Base-by-base conservation (phyloP, 2,888 invertebrate species). In the Andrena bicolor region DNA sequence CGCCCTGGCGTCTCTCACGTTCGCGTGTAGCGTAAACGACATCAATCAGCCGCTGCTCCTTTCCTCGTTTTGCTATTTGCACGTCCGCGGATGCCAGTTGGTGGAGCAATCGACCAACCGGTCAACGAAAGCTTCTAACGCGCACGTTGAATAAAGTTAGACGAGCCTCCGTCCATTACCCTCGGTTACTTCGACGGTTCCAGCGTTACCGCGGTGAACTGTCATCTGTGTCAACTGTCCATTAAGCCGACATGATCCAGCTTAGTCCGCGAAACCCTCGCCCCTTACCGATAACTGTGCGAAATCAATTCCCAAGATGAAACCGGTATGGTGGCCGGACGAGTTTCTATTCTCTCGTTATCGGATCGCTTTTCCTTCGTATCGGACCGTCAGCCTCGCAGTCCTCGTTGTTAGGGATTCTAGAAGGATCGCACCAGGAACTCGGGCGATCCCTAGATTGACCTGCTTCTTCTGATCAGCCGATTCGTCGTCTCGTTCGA, bases 401-500 rank as follows among this genome's bases (percentile, higher is more conserved):
- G 30, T 56, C 56, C 65, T 65, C 41, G 49, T 16, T 51, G 6
- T 26, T 70, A 8, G 8, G 35, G 71, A 68, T 66, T 66, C 32
- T 0, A 32, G 69, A 48, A 41, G 69, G 58, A 76, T 80, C n/a
- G 41, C 16, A n/a, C 41, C 41, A 53, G 23, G 64, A 10, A 26
- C 58, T 53, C 30, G 35, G 76, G 23, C 16, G 49, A 56, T 66
- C 70, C 51, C 5, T n/a, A 48, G 58, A 71, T 75, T 82, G 65
- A 73, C 73, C 76, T 56, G 60, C 56, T 70, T 76, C 65, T 83
- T 56, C 65, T 82, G 64, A 77, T 76, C 76, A 71, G 23, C 23
- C 70, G 61, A 79, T 61, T 81, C 66, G 63, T 80, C 75, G 66
- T 84, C 70, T 76, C 69, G 74, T 70, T 82, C 76, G 60, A 53